A percentile compares a stretch with the other conserved stretches of the same genome.
Conservation (phyloP, 2,797 vertebrate species). For the Vireo griseus region DNA sequence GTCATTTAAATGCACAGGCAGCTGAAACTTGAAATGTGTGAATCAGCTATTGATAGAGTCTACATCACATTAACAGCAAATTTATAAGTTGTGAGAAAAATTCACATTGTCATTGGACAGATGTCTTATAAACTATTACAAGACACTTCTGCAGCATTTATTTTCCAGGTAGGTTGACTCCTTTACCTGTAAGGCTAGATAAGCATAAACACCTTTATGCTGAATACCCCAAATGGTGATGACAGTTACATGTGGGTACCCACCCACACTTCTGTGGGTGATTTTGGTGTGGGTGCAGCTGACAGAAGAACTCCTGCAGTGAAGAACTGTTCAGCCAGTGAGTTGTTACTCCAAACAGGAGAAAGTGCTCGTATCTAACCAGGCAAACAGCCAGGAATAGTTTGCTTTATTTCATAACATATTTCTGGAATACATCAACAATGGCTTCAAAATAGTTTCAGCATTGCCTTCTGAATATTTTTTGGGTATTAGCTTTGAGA, state of each 20-base stretch:
- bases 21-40: neutral
- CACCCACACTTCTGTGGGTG: neutral
- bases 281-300: neutral
- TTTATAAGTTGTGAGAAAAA: neutral
- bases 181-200: neutral
- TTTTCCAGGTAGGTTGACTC: neutral
- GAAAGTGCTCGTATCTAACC: neutral
- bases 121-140: neutral
- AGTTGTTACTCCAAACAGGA: neutral
- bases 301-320: rapidly evolving
- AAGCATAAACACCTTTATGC: neutral
- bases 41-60: neutral
- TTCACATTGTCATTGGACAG: neutral
- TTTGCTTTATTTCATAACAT: neutral
- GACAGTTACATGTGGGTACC: rapidly evolving
- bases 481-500: neutral
- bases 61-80: neutral
- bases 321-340: neutral
- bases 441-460: neutral
- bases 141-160: neutral
- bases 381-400: neutral
- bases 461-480: neutral
- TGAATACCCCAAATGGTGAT: neutral
- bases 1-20: neutral
- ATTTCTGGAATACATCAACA: neutral